Evolutionary conservation across 2,797 vertebrate genomes (phyloP).

Genomic region (Halcyon chelicuti): DNA sequence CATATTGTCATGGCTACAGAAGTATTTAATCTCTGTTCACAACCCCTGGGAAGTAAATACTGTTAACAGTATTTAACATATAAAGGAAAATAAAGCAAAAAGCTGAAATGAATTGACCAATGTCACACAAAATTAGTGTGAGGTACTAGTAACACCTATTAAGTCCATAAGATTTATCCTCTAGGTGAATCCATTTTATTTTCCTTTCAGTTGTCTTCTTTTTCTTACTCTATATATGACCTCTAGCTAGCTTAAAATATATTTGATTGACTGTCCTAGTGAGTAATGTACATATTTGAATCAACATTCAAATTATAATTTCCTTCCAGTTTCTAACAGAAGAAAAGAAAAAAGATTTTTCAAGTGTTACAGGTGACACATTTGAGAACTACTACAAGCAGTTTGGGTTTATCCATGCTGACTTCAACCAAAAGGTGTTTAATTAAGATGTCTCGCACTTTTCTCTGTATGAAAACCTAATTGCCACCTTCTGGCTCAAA

Average conservation of each 20-base stretch:
- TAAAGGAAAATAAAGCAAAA: not conserved
- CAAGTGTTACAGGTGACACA: slow-evolving; percentile 44
- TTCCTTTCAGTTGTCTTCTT: not conserved
- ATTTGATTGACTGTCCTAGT: not conserved
- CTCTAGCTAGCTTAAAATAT: not conserved
- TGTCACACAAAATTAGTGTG: not conserved
- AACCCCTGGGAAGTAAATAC: not conserved
- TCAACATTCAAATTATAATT: slow-evolving; percentile 18
- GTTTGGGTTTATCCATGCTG: slow-evolving; percentile 39
- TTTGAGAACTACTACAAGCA: slow-evolving; percentile 52
- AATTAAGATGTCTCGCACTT: slow-evolving; percentile 83
- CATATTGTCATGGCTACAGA: not conserved
- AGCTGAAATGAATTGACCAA: not conserved
- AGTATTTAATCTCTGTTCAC: not conserved
- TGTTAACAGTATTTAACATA: not conserved
- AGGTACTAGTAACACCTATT: not conserved
- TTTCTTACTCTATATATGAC: not conserved
- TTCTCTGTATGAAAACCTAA: slow-evolving; percentile 72
- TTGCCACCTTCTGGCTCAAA: slow-evolving; percentile 78
- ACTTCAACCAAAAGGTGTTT: slow-evolving; percentile 82
- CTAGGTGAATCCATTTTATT: not conserved
- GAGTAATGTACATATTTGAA: not conserved
- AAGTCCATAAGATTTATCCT: not conserved
- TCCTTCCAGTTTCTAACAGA: not conserved
- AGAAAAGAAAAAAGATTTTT: not conserved